phyloP scores from a whole-genome alignment of 2,797 vertebrate species.

The Smutsia temminckii region DNA sequence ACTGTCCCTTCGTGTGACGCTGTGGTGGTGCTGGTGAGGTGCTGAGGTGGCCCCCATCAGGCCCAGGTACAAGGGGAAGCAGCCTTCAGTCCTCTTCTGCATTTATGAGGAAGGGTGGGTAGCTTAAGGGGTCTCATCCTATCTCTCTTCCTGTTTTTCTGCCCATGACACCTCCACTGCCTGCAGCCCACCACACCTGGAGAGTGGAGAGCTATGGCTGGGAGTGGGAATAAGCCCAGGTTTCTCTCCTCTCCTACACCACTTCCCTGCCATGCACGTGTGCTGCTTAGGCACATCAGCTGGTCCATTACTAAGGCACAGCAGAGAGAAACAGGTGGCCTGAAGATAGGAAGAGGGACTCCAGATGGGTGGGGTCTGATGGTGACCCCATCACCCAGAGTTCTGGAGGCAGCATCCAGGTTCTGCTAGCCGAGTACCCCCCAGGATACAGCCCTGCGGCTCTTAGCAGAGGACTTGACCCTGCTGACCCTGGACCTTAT shows the following conservation, averaged over 20 bases:
- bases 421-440: not conserved
- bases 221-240: not conserved
- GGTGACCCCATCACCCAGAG: not conserved
- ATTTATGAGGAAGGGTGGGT: not conserved
- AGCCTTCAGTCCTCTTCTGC: not conserved
- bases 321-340: not conserved
- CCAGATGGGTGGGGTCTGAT: not conserved
- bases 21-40: not conserved
- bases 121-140: not conserved
- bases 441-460: not conserved
- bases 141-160: not conserved
- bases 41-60: not conserved
- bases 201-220: not conserved
- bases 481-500: not conserved
- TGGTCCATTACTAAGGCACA: not conserved
- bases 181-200: not conserved
- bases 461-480: not conserved
- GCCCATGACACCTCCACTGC: not conserved
- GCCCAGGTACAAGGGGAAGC: not conserved
- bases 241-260: not conserved
- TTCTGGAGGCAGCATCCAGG: not conserved
- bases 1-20: not conserved
- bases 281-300: not conserved
- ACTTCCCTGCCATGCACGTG: not conserved
- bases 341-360: not conserved